phyloP scores from a whole-genome alignment of 1,140 invertebrate genomes.

The Camponotus vicinus region DNA sequence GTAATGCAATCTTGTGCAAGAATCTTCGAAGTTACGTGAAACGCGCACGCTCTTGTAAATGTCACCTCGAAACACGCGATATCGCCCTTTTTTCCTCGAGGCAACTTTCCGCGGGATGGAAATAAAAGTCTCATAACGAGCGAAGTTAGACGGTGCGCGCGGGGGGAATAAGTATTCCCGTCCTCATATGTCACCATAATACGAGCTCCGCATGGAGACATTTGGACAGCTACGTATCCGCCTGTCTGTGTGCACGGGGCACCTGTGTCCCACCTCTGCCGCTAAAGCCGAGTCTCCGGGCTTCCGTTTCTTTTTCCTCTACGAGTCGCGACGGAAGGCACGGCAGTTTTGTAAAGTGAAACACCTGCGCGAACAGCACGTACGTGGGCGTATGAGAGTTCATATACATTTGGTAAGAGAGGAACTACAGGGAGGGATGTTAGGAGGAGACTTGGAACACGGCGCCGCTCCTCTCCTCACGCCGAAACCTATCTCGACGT shows the following conservation, averaged over 20 bases:
- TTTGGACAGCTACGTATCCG: constrained; percentile 61
- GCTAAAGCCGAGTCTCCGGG: constrained; percentile 5
- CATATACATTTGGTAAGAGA: constrained; percentile 1
- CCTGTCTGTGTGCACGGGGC: constrained; percentile 43
- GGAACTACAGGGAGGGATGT: neutral
- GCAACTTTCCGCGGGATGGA: constrained; percentile 22
- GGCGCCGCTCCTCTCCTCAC: neutral
- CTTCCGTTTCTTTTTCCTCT: constrained; percentile 27
- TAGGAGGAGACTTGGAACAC: constrained; percentile 21
- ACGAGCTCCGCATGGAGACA: constrained; percentile 60
- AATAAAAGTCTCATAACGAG: constrained; percentile 64
- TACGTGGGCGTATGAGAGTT: constrained; percentile 55
- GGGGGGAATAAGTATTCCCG: constrained; percentile 58
- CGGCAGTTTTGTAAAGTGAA: constrained; percentile 53
- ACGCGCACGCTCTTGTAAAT: constrained; percentile 6
- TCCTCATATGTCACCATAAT: constrained; percentile 59
- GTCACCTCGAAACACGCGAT: constrained; percentile 7
- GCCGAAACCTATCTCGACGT: constrained; percentile 46
- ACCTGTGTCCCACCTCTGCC: constrained; percentile 53
- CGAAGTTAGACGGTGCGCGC: constrained; percentile 48
- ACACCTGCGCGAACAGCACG: constrained; percentile 59
- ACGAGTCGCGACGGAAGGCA: constrained; percentile 15
- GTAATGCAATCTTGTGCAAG: neutral
- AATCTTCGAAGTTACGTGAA: neutral
- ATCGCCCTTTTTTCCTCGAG: neutral